Base-by-base conservation (phyloP, 2,797 vertebrate species). In the Pelodytes ibericus region DNA sequence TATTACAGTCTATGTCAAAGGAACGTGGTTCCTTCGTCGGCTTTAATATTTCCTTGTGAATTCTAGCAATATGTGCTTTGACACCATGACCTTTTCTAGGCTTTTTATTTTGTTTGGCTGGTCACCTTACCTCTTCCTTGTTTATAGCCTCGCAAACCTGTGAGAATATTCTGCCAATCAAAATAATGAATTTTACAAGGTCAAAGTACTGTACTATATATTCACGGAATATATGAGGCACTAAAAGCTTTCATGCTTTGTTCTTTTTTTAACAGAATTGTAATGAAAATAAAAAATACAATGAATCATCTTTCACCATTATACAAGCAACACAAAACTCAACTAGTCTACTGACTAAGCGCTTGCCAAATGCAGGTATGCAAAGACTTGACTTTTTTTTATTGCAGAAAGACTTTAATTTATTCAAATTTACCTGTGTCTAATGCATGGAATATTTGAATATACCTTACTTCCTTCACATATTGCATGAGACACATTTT, bases 161-260 rank as follows among this genome's bases (percentile, higher is more conserved):
- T 39, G 24, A 60, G 62, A 66, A 61, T 67, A 66, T 33, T 61
- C 41, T 67, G 75, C 69, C 69, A 78, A 56, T 66, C 31, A 59
- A 72, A 67, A 72, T 78, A 78, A 78, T 60, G 53, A 51, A 67
- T 67, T 78, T 78, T 72, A 72, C 75, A 72, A 72, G 75, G 75
- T 77, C 75, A 72, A 72, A 24, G 62, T 44, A 72, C 65, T 60
- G 53, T 67, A 39, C 26, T 39, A 53, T 36, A 67, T 53, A 72
- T 72, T 60, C 25, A 30, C 31, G 41, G 69, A 66, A 67, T 67
- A 78, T 61, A 36, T 67, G 69, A 72, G 69, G 69, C 39, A 72
- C 62, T 66, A 59, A 47, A 60, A 71, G 39, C 41, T 58, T 60
- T 49, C 65, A 47, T 22, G 22, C 33, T 72, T 77, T 65, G 51